Base-by-base conservation (phyloP, 1,140 invertebrate species). In the Pseudomyrmex dendroicus region DNA sequence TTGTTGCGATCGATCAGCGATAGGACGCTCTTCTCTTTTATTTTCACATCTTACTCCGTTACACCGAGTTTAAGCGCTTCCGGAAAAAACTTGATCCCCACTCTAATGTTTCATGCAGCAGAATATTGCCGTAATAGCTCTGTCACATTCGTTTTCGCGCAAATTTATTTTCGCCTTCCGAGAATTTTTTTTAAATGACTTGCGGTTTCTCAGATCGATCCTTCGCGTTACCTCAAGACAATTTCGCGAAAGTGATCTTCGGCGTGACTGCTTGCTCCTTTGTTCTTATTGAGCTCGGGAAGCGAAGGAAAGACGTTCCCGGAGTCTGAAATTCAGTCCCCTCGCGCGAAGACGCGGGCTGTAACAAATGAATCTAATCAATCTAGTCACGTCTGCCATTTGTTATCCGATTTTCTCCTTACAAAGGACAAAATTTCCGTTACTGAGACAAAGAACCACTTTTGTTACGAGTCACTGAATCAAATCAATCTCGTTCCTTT, bases 1-100 rank as follows among this genome's bases (percentile, higher is more conserved):
- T 92, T 92, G 90, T 91, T 91, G 90, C 89, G 77, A 89, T 66
- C 76, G 82, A 87, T 85, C 86, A 84, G 76, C 35, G 35, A 85
- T 84, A 87, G 54, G 17, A 84, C 54, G 9, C 15, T 57, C 50
- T 64, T 68, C 25, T 48, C 63, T 62, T 84, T 50, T 50, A 50
- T 50, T 12, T 56, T 56, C 54, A 56, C 54, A 56, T 15, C 13
- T n/a, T 7, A 56, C n/a, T 15, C 15, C 5, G 54, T n/a, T 56
- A 56, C 54, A 35, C 25, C 25, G 35, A 35, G 35, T 35, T 35
- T 0, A 35, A 35, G 4, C 35, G 35, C 35, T 35, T 35, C 5
- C 3, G 35, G 0, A 35, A 35, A 5, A 35, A 35, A 35, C 35
- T 35, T 35, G 5, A 35, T 35, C 0, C 5, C 35, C 35, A 5